These are phyloP conservation scores for Bujurquina vittata DNA, from an alignment of 2,113 vertebrate species.

Conservation along the genomic window DNA sequence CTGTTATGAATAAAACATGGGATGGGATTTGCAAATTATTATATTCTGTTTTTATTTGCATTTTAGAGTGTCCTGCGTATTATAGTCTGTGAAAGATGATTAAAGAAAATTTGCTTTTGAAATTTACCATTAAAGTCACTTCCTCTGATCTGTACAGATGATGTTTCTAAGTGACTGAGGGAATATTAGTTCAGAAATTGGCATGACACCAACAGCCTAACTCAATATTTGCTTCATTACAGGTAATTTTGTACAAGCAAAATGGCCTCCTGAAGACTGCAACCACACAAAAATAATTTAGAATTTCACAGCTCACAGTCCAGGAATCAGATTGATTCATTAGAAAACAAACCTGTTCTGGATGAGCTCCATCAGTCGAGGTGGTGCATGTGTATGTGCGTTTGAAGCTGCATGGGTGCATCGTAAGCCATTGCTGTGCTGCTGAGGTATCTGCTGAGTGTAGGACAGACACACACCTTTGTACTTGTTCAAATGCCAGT, in stretches of 20 bases:
- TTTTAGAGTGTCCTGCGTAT: background rate
- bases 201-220: background rate
- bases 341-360: conserved; percentile 30
- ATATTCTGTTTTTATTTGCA: background rate
- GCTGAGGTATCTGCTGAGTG: conserved; percentile 31
- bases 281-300: conserved; percentile 3
- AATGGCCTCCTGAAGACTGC: background rate
- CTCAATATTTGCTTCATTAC: conserved; percentile 26
- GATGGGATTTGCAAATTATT: background rate
- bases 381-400: background rate
- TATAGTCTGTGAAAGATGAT: background rate
- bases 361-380: conserved; percentile 15
- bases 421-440: conserved; percentile 39
- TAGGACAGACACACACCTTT: conserved; percentile 2
- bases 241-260: conserved; percentile 28
- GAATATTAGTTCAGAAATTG: background rate
- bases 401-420: background rate
- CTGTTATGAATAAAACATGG: background rate
- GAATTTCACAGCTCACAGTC: conserved; percentile 11
- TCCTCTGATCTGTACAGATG: background rate
- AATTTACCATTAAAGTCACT: background rate
- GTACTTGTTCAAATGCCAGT: conserved; percentile 18
- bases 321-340: conserved; percentile 32
- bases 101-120: conserved; percentile 1
- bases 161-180: background rate